Evolutionary conservation across 2,113 vertebrate genomes (phyloP).

Genomic region (Sclerurus mexicanus): DNA sequence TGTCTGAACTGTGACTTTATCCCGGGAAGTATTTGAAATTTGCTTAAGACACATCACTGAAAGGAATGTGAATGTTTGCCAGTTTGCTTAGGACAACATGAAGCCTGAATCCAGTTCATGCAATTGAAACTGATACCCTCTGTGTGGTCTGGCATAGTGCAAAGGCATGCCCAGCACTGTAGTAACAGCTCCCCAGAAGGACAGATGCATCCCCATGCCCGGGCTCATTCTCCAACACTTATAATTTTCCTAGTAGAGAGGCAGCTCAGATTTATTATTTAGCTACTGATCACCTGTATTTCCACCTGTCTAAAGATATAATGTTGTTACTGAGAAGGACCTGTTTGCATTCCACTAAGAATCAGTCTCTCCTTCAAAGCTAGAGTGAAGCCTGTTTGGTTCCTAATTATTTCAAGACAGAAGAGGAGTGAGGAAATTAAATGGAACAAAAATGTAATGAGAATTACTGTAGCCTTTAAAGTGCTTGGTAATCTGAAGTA

Average conservation of each 20-base stretch:
- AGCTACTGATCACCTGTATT: rapidly evolving
- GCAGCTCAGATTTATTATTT: neutral
- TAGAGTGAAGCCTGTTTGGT: neutral
- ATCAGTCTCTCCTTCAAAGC: neutral
- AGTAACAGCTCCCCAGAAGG: neutral
- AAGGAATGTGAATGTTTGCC: neutral
- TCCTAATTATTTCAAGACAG: neutral
- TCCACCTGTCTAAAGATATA: neutral
- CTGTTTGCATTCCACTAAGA: neutral
- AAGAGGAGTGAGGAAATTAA: neutral
- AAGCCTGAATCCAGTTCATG: neutral
- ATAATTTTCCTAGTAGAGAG: neutral
- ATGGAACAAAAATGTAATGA: neutral
- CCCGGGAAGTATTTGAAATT: neutral
- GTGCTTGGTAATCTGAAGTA: neutral
- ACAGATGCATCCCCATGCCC: neutral
- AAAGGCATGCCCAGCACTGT: neutral
- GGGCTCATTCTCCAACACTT: neutral
- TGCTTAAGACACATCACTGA: neutral
- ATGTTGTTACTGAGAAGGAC: neutral
- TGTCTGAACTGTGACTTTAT: neutral
- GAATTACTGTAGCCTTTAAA: neutral
- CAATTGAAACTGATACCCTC: neutral
- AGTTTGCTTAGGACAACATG: neutral
- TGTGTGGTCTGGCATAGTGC: neutral